These are phyloP conservation scores for Malthinus seriepunctatus DNA, from an alignment of 2,888 invertebrate genomes.

Conservation along the genomic window DNA sequence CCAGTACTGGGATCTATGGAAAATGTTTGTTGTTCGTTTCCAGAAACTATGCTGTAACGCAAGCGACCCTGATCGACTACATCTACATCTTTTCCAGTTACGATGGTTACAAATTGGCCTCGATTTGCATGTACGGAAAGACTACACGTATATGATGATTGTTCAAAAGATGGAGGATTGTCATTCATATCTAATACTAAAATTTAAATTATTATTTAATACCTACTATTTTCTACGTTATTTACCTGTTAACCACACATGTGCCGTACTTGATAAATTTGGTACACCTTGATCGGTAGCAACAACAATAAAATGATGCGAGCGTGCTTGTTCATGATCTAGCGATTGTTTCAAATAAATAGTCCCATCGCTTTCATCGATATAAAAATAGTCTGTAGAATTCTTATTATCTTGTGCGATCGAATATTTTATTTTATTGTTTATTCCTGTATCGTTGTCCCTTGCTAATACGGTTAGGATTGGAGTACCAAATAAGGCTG, in stretches of 20 bases:
- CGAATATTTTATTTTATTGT: slow-evolving; percentile 59
- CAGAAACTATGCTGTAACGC: slow-evolving; percentile 79
- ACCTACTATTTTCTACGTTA: slow-evolving; percentile 17
- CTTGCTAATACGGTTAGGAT: slow-evolving; percentile 71
- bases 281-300: slow-evolving; percentile 87
- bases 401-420: slow-evolving; percentile 65
- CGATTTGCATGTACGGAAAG: slow-evolving; percentile 81
- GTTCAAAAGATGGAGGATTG: slow-evolving; percentile 84
- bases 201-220: slow-evolving; percentile 25
- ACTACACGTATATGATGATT: slow-evolving; percentile 75
- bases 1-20: slow-evolving; percentile 64
- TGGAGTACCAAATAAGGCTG: slow-evolving; percentile 74
- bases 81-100: slow-evolving; percentile 88
- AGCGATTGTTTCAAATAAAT: slow-evolving; percentile 77
- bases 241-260: slow-evolving; percentile 77
- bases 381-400: slow-evolving; percentile 72
- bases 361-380: slow-evolving; percentile 76
- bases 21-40: slow-evolving; percentile 77
- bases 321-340: slow-evolving; percentile 76
- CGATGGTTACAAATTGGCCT: slow-evolving; percentile 86
- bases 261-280: slow-evolving; percentile 76
- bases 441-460: slow-evolving; percentile 76
- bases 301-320: slow-evolving; percentile 77
- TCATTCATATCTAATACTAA: slow-evolving; percentile 88
- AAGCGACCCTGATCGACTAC: slow-evolving; percentile 74